Evolutionary conservation across 2,797 vertebrate genomes (phyloP), one percentile per base, ranked within the genome.

Genomic region (Zonotrichia albicollis): DNA sequence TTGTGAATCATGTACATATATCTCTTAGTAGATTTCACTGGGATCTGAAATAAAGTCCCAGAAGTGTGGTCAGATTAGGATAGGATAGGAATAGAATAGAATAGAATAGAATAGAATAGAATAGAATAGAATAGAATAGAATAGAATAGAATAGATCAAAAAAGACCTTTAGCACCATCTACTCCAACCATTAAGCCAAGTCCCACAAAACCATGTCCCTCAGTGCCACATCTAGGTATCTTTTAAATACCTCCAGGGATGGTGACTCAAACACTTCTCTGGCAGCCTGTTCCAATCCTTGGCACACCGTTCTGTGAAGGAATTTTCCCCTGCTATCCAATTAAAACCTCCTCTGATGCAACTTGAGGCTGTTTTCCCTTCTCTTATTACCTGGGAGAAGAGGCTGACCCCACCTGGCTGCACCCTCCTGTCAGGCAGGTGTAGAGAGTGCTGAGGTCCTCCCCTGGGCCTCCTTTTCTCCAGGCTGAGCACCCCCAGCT

Each of bases 351-450:
- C 30, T 40, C 15, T 34, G 10, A 9, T 61, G 30, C 30, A 60
- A 30, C 21, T 3, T 67, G 25, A 61, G 18, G 25, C 12, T 26
- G 2, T 34, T 53, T 80, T 15, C 17, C 16, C 17, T 46, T 67
- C 2, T 54, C 30, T 54, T 48, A 2, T 16, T 2, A 1, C 10
- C 22, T 46, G 8, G 0, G 0, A 67, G 26, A 13, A 54, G 15
- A 60, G 29, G 0, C n/a, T 0, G 0, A 30, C 5, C 20, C 22
- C 9, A 40, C 26, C 21, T 23, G 53, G 34, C 40, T 40, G 40
- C 40, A 40, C 40, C 4, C 40, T 40, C 40, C 40, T 16, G 14
- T 40, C 40, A 40, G 40, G 40, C 40, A 40, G 40, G 40, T 40
- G 40, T 40, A 40, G 40, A 7, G 40, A 40, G 40, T 40, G 40